phyloP scores from a whole-genome alignment of 2,888 invertebrate species.

The Apamea anceps region DNA sequence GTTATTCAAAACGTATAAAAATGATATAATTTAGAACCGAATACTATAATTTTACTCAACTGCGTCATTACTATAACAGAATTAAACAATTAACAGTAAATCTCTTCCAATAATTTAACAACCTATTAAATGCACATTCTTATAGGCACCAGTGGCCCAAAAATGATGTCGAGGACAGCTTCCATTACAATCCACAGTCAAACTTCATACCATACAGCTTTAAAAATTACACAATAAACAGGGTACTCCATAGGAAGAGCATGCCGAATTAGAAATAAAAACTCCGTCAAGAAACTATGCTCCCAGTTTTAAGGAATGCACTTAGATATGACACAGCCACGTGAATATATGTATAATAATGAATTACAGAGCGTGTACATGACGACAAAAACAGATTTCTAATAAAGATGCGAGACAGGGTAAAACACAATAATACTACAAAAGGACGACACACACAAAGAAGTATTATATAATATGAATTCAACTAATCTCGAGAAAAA shows the following conservation, averaged over 20 bases:
- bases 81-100: conserved; percentile 88
- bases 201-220: conserved; percentile 66
- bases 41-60: conserved; percentile 71
- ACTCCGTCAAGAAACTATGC: conserved; percentile 83
- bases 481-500: conserved; percentile 51
- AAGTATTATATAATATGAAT: conserved; percentile 34
- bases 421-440: conserved; percentile 49
- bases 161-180: conserved; percentile 69
- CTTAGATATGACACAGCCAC: conserved; percentile 88
- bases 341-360: conserved; percentile 65
- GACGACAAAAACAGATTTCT: conserved; percentile 33
- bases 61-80: conserved; percentile 79
- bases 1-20: conserved; percentile 60
- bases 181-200: conserved; percentile 63
- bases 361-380: conserved; percentile 56
- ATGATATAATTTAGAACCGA: conserved; percentile 63
- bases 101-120: conserved; percentile 87
- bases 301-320: conserved; percentile 83
- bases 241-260: conserved; percentile 72
- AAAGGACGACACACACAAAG: conserved; percentile 49
- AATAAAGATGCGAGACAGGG: conserved; percentile 40
- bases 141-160: conserved; percentile 80
- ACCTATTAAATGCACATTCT: conserved; percentile 88
- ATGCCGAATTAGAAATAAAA: conserved; percentile 80
- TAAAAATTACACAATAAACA: conserved; percentile 58